phyloP scores from a whole-genome alignment of 2,888 invertebrate species.

The Polydesmus complanatus region DNA sequence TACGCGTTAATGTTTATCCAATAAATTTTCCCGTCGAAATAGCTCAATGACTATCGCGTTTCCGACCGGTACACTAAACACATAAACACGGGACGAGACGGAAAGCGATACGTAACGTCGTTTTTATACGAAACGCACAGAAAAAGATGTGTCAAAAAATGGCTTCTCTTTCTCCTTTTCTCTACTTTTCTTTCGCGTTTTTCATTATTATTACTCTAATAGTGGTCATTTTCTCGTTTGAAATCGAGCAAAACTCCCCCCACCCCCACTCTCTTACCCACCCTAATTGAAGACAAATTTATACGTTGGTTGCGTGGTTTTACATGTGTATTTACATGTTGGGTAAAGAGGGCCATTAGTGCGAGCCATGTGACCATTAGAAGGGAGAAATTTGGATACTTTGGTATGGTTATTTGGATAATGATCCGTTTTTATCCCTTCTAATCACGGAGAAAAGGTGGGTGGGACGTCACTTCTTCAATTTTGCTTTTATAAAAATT shows the following conservation, averaged over 20 bases:
- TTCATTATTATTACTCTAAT: too few species aligned
- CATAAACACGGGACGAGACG: too few species aligned
- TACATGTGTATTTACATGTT: not conserved
- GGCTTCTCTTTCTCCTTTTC: too few species aligned
- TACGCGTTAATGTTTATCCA: too few species aligned
- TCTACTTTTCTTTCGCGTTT: too few species aligned
- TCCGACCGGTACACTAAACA: too few species aligned
- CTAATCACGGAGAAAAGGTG: not conserved
- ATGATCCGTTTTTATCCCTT: not conserved
- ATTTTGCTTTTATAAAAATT: too few species aligned
- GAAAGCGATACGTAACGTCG: too few species aligned
- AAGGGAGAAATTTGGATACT: not conserved
- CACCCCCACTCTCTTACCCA: not conserved
- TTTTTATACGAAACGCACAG: not conserved
- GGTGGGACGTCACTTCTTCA: too few species aligned
- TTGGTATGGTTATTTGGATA: not conserved
- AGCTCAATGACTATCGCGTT: too few species aligned
- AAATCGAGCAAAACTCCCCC: not conserved
- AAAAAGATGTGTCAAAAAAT: not conserved
- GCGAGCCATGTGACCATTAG: not conserved
- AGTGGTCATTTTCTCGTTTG: not conserved
- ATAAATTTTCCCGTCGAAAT: too few species aligned
- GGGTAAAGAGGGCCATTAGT: not conserved
- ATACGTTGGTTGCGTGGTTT: not conserved
- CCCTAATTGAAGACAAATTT: not conserved